Base-by-base conservation (phyloP, 2,113 vertebrate species). In the Gasterosteus nipponicus region DNA sequence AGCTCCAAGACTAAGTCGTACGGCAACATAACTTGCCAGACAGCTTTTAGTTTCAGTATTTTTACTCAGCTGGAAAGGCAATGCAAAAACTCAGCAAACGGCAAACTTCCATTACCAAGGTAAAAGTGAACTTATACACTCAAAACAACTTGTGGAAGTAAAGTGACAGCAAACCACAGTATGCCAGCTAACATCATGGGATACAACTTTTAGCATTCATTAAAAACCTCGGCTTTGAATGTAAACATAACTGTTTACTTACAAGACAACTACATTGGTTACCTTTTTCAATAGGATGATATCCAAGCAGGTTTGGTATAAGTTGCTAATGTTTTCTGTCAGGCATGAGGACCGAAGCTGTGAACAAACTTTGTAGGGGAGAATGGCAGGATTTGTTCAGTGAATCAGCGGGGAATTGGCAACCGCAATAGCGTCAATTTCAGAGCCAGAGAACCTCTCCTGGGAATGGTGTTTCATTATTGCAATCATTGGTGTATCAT, bases 401-500 rank as follows among this genome's bases (percentile, higher is more conserved):
- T 66, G 82, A 77, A 84, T 78, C 73, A 81, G 79, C 22, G 9
- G 77, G 22, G 79, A 81, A 85, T 62, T 73, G 82, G 69, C 73
- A 83, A 35, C 78, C 29, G 42, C 86, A 86, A 88, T 75, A 22
- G 77, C 78, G 74, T 64, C 81, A 73, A 81, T 83, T 82, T 82
- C 74, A 73, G 63, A 77, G 65, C 58, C 12, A 41, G 69, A 39
- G 53, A 84, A 81, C 54, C 44, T 78, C 77, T 86, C 77, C 22
- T 62, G 81, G 77, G 77, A 73, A 62, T 65, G 22, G 49, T 49
- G 77, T 86, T 83, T 86, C 80, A 86, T 90, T 86, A 86, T 62
- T 54, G 82, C 78, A 84, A 42, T 85, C 80, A 83, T 84, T 57
- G 58, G 54, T 70, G 75, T 69, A 69, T 78, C 69, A 63, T 80